Conservation (phyloP, 2,113 vertebrate genomes). For the Cisticola juncidis region DNA sequence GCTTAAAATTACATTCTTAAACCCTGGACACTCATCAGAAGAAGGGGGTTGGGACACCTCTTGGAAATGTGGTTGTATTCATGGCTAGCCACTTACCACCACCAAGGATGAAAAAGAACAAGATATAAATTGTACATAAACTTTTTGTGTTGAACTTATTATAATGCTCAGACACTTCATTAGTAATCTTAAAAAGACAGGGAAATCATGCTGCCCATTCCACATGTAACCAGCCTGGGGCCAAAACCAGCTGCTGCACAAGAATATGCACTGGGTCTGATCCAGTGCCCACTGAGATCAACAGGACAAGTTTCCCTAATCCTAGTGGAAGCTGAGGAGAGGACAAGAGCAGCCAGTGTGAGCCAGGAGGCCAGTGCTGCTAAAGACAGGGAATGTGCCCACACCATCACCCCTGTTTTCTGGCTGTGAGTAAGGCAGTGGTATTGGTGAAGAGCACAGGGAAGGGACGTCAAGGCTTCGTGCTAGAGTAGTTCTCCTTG, state of each 20-base stretch:
- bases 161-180: neutral
- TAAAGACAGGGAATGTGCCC: neutral
- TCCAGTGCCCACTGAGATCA: neutral
- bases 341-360: rapidly evolving
- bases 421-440: neutral
- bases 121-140: rapidly evolving
- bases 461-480: neutral
- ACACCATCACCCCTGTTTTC: neutral
- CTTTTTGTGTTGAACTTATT: neutral
- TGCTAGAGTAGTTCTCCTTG: neutral
- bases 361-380: neutral
- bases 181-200: neutral
- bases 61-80: neutral
- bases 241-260: neutral
- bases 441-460: neutral
- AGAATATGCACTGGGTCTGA: neutral
- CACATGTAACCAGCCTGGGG: neutral
- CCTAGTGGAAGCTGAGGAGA: neutral
- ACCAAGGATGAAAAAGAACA: neutral
- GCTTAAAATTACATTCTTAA: neutral
- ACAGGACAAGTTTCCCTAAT: neutral
- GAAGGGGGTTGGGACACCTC: neutral
- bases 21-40: neutral
- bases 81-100: neutral
- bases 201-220: neutral